Percentiles rank a stretch among this genome's conserved stretches.
These are phyloP conservation scores for Anhinga rufa DNA, from an alignment of 2,113 vertebrate species.

Conservation along the genomic window DNA sequence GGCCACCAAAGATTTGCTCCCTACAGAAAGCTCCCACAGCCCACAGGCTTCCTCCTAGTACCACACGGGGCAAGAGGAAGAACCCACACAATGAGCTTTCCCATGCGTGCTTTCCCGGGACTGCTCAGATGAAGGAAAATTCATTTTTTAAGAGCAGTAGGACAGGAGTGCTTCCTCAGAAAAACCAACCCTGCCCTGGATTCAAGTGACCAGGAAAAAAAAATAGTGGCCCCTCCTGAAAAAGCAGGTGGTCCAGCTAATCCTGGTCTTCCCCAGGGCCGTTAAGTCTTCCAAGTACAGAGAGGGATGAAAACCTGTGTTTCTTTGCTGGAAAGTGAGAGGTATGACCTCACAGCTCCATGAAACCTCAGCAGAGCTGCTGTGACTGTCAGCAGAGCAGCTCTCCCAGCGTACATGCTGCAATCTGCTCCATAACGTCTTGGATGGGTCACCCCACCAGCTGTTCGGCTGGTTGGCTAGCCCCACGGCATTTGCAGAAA, in stretches of 20 bases:
- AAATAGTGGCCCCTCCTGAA: accelerated
- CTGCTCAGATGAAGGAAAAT: neutral
- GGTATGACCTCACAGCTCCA: neutral
- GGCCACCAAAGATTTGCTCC: neutral
- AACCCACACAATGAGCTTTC: neutral
- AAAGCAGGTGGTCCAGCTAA: neutral
- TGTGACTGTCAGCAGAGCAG: neutral
- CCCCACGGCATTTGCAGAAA: neutral
- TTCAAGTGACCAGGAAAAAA: neutral
- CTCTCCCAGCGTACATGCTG: neutral
- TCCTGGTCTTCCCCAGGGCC: too few relatives aligned
- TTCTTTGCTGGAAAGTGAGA: neutral
- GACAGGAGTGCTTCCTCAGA: neutral
- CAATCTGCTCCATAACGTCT: neutral
- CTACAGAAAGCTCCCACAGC: neutral
- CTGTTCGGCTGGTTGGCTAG: neutral
- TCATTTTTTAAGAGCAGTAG: neutral
- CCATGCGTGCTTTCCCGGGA: neutral
- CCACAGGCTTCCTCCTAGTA: neutral
- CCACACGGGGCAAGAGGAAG: accelerated
- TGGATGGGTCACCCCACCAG: neutral
- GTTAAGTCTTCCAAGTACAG: neutral
- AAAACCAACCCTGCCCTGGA: neutral
- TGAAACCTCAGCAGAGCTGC: neutral
- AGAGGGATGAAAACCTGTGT: neutral